Base-by-base conservation (phyloP, 2,113 vertebrate species). In the Podarcis cretensis region DNA sequence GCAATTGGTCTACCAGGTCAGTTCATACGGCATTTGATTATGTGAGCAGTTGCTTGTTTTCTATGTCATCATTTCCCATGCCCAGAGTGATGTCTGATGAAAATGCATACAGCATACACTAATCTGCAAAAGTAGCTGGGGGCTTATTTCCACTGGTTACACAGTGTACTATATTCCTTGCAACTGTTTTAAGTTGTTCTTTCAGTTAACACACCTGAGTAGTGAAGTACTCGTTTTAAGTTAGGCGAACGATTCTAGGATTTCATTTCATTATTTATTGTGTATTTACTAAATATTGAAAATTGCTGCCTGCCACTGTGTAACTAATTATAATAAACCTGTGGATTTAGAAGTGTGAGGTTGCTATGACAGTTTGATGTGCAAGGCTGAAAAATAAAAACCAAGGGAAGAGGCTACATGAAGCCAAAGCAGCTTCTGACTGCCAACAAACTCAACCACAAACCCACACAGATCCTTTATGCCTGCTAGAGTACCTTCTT, bases 241-340 rank as follows among this genome's bases (percentile, higher is more conserved):
- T 75, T 63, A 4, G 32, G 54, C 14, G n/a, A 21, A 32, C 1
- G 18, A 73, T 30, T 35, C 21, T 12, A 40, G 48, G 1, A 57
- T 74, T 87, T 54, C 48, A n/a, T n/a, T 63, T 32, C 57, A n/a
- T 81, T 68, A 59, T 81, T 87, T 73, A 86, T 48, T 79, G 23
- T 21, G 30, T 43, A 54, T 65, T 88, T 88, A 43, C 43, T 82
- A 82, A 63, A 43, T 1, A 25, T 40, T 18, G 7, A 32, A 30
- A 37, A n/a, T 21, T 74, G 30, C 68, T 20, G 59, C 14, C 32
- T 81, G 65, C 43, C 40, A 27, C 66, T 43, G 69, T 63, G 20
- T 23, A 18, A 69, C 57, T 75, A 74, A 88, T 75, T 82, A n/a
- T 48, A 82, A 65, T 30, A 40, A 76, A 82, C 27, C 68, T 65